Percentiles rank a stretch among this genome's conserved stretches.
phyloP scores from a whole-genome alignment of 2,113 vertebrate species.

The Octodon degus region DNA sequence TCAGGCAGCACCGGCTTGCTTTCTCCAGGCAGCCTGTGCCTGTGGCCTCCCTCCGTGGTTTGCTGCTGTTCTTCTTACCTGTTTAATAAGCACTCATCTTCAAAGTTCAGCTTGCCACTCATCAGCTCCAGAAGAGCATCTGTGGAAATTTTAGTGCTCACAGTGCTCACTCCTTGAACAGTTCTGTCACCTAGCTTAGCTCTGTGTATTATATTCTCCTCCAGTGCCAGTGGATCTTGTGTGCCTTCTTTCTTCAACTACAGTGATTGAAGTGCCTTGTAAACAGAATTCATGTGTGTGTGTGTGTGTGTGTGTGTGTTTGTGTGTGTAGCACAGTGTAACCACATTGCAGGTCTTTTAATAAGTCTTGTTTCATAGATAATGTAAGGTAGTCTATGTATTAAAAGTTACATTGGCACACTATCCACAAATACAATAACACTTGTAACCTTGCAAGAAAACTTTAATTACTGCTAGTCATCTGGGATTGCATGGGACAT shows the following conservation, averaged over 20 bases:
- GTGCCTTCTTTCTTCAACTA: neutral
- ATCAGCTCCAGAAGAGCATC: neutral
- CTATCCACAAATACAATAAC: neutral
- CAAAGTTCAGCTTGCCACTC: neutral
- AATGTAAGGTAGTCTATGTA: neutral
- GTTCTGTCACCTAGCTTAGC: neutral
- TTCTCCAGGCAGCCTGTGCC: neutral
- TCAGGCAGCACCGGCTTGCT: neutral
- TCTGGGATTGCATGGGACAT: neutral
- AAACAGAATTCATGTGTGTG: neutral
- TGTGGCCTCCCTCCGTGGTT: neutral
- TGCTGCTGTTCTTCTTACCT: neutral
- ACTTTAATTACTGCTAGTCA: neutral
- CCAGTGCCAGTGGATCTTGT: fast-evolving
- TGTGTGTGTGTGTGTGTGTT: neutral
- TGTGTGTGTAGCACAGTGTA: neutral
- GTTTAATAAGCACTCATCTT: neutral
- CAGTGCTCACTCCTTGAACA: neutral
- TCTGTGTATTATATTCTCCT: neutral
- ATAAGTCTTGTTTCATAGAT: neutral
- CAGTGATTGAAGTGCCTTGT: neutral
- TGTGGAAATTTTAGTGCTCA: neutral
- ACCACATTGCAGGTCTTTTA: neutral
- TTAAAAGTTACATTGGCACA: slow-evolving; percentile 30
- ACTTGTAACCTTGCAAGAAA: neutral